A percentile compares a stretch with the other conserved stretches of the same genome.
Conservation (phyloP, 2,113 vertebrate species). For the Pelecanus crispus region DNA sequence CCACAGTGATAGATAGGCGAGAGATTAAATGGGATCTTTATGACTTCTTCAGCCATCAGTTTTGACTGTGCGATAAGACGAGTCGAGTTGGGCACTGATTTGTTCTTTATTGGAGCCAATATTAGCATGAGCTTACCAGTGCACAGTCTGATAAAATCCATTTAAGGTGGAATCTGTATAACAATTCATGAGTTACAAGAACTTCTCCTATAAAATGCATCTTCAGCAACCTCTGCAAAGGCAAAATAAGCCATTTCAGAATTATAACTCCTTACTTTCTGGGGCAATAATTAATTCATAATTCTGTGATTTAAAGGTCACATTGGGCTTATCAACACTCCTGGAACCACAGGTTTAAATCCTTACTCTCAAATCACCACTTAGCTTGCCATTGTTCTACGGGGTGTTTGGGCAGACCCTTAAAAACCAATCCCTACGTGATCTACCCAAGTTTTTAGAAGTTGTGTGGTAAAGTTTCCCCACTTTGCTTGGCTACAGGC, state of each 20-base stretch:
- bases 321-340: background rate
- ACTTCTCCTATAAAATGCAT: background rate
- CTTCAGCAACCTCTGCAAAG: background rate
- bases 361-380: background rate
- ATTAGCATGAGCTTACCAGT: conserved; percentile 79
- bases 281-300: background rate
- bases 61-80: conserved; percentile 86
- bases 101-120: conserved; percentile 88
- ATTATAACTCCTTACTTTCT: background rate
- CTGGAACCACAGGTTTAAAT: background rate
- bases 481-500: background rate
- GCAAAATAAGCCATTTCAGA: background rate
- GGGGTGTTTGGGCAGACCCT: background rate
- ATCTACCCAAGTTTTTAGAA: background rate
- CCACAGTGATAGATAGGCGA: conserved; percentile 86
- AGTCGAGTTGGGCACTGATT: conserved; percentile 81
- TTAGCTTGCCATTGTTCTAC: background rate
- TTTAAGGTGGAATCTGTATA: conserved; percentile 84
- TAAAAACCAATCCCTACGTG: background rate
- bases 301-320: background rate
- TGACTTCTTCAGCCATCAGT: conserved; percentile 90
- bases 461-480: background rate
- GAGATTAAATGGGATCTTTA: conserved; percentile 96
- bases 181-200: background rate
- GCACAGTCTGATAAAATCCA: conserved; percentile 75